Evolutionary conservation across 2,113 vertebrate genomes (phyloP), one percentile per base, ranked within the genome.

Genomic region (Campylorhamphus procurvoides): DNA sequence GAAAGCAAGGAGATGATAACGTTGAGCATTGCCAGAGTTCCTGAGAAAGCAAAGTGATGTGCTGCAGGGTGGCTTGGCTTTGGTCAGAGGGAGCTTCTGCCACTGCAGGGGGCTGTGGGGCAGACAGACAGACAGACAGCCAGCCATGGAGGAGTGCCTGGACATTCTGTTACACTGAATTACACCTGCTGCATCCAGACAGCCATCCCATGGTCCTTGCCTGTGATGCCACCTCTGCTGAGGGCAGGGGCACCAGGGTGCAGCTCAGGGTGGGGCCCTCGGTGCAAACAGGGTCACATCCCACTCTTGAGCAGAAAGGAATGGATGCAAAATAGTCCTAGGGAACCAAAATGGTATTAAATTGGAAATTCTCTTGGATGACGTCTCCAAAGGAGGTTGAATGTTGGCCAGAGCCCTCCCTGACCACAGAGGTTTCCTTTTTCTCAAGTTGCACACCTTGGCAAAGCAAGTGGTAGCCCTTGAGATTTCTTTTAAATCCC

Each of bases 1-100:
- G 90, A 90, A 96, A 94, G 89, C 19, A 3, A 39, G 84, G 64
- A 79, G 31, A 28, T 12, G 8, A n/a, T 39, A 18, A 44, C 2
- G 52, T 75, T 88, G 76, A 50, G 22, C 88, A 78, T 84, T 55
- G 72, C 88, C 86, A 37, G 19, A 67, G 44, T 49, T 74, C 68
- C 84, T n/a, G 33, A 94, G 92, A 71, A 80, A 25, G 66, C 29
- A 60, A n/a, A 75, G 10, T 33, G 87, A 20, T 17, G 8, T 81
- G 60, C 55, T 90, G 50, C 25, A 9, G 22, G 44, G 46, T 60
- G 28, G 6, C 33, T 77, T 79, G 55, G 71, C 19, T 24, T 69
- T 55, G 40, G 44, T 56, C 50, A 55, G 1, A n/a, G 75, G 11
- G 52, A 49, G 85, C 0, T 50, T 63, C 14, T 46, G 18, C 14